Conservation (phyloP, 2,888 invertebrate species). For the Stenodera caucasica region DNA sequence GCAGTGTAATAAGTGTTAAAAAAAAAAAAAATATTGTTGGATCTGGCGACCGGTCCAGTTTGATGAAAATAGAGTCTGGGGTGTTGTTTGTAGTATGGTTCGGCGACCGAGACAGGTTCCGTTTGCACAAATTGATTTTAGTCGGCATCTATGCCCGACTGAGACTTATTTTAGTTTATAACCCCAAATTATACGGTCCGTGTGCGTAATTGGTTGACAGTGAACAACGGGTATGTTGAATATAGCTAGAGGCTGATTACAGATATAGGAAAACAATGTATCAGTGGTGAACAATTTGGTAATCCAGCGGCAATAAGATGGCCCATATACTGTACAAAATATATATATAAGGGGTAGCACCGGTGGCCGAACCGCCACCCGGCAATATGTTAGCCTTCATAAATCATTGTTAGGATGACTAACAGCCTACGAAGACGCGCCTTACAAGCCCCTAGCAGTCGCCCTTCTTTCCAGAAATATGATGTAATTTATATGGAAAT, state of each 20-base stretch:
- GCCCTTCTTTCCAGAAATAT: slow-evolving; percentile 56
- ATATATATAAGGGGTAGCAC: slow-evolving; percentile 36
- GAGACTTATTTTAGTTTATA: slow-evolving; percentile 54
- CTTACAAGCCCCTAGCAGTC: slow-evolving; percentile 45
- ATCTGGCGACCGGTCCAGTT: neutral
- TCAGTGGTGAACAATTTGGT: slow-evolving; percentile 22
- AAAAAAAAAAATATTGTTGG: neutral
- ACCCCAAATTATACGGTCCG: slow-evolving; percentile 55
- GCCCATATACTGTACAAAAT: slow-evolving; percentile 26
- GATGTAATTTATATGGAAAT: slow-evolving; percentile 62
- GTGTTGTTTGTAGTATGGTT: slow-evolving; percentile 5
- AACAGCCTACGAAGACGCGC: slow-evolving; percentile 56
- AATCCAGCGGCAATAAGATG: slow-evolving; percentile 27
- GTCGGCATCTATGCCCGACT: slow-evolving; percentile 31
- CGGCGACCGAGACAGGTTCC: slow-evolving; percentile 11
- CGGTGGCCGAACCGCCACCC: slow-evolving; percentile 43
- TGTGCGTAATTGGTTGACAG: slow-evolving; percentile 53
- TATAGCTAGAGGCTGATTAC: slow-evolving; percentile 26
- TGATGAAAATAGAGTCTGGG: slow-evolving; percentile 3
- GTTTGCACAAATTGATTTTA: slow-evolving; percentile 30
- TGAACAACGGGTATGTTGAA: slow-evolving; percentile 30
- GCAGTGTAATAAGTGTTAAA: neutral
- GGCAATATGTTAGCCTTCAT: slow-evolving; percentile 59
- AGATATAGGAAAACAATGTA: slow-evolving; percentile 14
- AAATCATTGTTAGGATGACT: slow-evolving; percentile 61